Base-by-base conservation (phyloP, 2,113 vertebrate genomes). In the Cromileptes altivelis region DNA sequence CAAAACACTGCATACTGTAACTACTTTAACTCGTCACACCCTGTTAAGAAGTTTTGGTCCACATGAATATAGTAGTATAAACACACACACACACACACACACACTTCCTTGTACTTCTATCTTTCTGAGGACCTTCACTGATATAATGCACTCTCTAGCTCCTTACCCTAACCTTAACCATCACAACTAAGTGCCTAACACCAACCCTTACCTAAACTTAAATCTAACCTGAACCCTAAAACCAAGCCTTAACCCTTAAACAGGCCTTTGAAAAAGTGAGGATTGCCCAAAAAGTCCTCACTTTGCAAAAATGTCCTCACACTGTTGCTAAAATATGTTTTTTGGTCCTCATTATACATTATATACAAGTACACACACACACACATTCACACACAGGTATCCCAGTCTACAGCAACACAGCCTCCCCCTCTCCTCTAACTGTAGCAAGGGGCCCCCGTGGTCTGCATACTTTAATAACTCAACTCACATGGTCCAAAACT, bases 391-490 rank as follows among this genome's bases (percentile, higher is more conserved):
- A 85, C 65, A 76, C 85, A 92, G 84, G 91, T 89, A 85, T 74
- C 64, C 65, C 52, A 71, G 84, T 77, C 61, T 25, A 61, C 27
- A 89, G 61, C 68, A 68, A 37, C 78, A 84, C 55, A 68, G 67
- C 75, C 55, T 75, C 73, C 53, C 40, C 53, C 65, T 68, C 58
- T 85, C 78, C 87, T 78, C 65, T 37, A 64, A 81, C 80, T 88
- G 81, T 69, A 86, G 84, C 65, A 55, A 82, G 86, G 92, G 89
- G 88, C 92, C 90, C 85, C 90, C 56, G 76, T 85, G 88, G 85
- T 91, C 88, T 90, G 77, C 93, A 93, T 93, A 91, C 82, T 94
- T 93, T 92, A 94, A 92, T 92, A 91, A 91, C 90, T 92, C 80
- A 86, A 85, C 86, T 93, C 90, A 92, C 88, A 90, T 93, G 91